Conservation (phyloP, 2,888 invertebrate species). For the Dryococelus australis region DNA sequence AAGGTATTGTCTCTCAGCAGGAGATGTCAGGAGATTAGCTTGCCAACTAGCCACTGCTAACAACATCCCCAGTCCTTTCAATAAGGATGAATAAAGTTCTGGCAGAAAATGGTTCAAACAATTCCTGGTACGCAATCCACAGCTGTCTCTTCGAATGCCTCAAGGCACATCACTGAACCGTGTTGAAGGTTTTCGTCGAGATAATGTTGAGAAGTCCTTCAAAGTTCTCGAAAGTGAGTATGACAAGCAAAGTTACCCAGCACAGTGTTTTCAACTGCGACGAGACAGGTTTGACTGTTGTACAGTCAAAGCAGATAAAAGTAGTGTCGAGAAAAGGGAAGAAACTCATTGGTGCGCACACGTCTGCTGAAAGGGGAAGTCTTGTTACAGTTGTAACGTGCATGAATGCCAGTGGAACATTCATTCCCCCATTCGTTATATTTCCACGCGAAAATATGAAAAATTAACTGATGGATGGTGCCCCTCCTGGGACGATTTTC, state of each 20-base stretch:
- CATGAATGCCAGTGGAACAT: background rate
- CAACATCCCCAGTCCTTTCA: background rate
- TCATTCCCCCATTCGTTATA: background rate
- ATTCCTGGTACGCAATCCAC: background rate
- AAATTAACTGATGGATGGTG: background rate
- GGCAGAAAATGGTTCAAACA: background rate
- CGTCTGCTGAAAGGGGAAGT: no score
- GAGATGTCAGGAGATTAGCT: background rate
- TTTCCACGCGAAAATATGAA: constrained; percentile 5
- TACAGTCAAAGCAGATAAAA: background rate
- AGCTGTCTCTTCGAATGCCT: background rate
- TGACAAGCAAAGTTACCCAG: background rate
- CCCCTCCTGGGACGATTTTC: background rate
- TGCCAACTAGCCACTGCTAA: background rate
- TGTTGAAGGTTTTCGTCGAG: background rate
- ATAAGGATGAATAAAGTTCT: background rate
- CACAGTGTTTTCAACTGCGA: background rate
- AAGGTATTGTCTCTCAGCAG: background rate
- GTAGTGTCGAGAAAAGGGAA: no score
- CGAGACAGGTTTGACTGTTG: background rate
- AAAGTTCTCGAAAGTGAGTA: background rate
- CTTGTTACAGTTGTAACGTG: constrained; percentile 10
- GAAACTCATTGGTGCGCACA: no score
- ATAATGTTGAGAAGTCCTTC: background rate
- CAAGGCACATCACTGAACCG: background rate